Evolutionary conservation across 2,797 vertebrate genomes (phyloP).

Genomic region (Muscicapa comitata): DNA sequence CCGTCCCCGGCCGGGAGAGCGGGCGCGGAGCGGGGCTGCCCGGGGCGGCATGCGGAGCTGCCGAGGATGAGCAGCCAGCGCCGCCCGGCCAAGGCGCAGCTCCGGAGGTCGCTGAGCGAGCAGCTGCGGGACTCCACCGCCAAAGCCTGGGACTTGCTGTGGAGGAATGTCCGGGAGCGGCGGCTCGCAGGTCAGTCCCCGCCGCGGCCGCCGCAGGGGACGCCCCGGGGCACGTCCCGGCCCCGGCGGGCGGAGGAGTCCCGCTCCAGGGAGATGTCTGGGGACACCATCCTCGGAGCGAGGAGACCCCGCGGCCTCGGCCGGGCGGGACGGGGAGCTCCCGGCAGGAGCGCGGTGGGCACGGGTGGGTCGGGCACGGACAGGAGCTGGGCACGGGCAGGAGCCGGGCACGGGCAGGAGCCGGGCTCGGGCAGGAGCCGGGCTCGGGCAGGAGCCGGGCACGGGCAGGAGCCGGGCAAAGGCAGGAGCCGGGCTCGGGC

Average conservation of each 20-base stretch:
- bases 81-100: constrained; percentile 73
- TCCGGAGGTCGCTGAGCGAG: constrained; percentile 88
- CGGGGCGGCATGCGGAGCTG: constrained; percentile 28
- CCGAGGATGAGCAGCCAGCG: not conserved
- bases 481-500: not conserved
- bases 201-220: not conserved
- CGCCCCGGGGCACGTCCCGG: not conserved
- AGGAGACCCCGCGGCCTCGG: not conserved
- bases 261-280: no score
- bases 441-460: not conserved
- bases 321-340: not conserved
- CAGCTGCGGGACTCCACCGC: constrained; percentile 86
- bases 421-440: no score
- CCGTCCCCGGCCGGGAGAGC: not conserved
- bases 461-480: not conserved
- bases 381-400: not conserved
- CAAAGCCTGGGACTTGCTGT: constrained; percentile 90
- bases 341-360: not conserved
- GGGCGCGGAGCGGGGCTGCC: not conserved
- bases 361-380: not conserved
- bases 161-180: constrained; percentile 87
- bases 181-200: constrained; percentile 87
- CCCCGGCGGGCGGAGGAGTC: not conserved
- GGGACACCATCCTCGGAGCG: not conserved
- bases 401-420: not conserved